A percentile compares a stretch with the other conserved stretches of the same genome.
Conservation (phyloP, 2,797 vertebrate genomes). For the Urosaurus nigricauda region DNA sequence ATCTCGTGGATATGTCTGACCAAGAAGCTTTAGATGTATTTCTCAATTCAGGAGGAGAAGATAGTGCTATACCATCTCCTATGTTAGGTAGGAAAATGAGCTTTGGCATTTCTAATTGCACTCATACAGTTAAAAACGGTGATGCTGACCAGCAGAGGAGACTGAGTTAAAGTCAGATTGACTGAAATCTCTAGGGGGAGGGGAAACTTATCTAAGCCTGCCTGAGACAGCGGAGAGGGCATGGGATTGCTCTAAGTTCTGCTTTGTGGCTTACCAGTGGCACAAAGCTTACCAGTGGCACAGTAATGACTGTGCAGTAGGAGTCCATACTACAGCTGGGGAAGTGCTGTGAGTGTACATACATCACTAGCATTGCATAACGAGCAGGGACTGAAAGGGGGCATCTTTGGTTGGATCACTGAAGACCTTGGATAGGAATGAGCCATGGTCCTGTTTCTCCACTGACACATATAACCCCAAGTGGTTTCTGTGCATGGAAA, state of each 20-base stretch:
- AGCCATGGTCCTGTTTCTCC: background rate
- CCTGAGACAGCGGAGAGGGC: background rate
- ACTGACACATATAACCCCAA: too few species aligned
- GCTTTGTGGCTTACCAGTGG: background rate
- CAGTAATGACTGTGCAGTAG: background rate
- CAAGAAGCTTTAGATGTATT: slow-evolving; percentile 98
- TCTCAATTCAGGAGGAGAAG: slow-evolving; percentile 89
- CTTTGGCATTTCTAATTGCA: background rate
- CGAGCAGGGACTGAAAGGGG: background rate
- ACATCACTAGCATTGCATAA: background rate
- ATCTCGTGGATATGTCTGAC: slow-evolving; percentile 90
- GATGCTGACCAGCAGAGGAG: background rate
- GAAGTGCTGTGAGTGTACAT: background rate
- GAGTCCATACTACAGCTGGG: background rate
- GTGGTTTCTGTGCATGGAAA: too few species aligned
- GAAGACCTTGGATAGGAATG: background rate
- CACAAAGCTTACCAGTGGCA: background rate
- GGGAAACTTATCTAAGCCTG: background rate
- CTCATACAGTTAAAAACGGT: background rate
- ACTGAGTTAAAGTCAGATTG: background rate
- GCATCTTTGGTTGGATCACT: background rate
- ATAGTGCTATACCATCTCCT: slow-evolving; percentile 85
- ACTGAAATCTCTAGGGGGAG: background rate
- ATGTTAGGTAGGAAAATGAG: slow-evolving; percentile 81
- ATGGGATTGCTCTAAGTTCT: background rate